These are phyloP conservation scores for Furnarius figulus DNA, from an alignment of 2,113 vertebrate genomes.

Conservation along the genomic window DNA sequence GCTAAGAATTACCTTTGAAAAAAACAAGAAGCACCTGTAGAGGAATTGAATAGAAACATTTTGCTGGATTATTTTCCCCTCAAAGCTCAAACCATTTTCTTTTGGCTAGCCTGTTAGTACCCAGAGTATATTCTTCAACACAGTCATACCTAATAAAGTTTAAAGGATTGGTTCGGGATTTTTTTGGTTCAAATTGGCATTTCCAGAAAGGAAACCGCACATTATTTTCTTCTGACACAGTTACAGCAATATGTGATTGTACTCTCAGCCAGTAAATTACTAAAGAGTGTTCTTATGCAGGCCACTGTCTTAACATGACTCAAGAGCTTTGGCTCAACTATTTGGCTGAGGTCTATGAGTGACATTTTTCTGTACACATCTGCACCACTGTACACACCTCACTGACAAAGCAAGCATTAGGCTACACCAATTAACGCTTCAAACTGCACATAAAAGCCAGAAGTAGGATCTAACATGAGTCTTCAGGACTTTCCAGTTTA, in stretches of 20 bases:
- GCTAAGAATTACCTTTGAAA: neutral
- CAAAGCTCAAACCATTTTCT: neutral
- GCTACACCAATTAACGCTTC: neutral
- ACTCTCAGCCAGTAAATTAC: neutral
- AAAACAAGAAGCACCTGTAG: neutral
- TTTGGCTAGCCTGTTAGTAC: neutral
- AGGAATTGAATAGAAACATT: neutral
- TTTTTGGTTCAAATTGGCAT: neutral
- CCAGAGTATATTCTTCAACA: neutral
- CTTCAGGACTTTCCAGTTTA: neutral
- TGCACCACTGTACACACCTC: neutral
- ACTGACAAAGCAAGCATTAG: neutral
- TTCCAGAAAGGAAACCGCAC: slow-evolving; percentile 12
- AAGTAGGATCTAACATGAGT: neutral
- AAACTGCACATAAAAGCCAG: neutral
- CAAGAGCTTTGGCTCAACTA: neutral
- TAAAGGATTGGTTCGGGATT: neutral
- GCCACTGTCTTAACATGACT: neutral
- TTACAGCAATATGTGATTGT: neutral
- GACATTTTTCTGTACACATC: neutral
- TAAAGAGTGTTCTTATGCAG: neutral
- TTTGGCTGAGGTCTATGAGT: neutral
- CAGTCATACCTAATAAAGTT: neutral
- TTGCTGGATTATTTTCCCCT: neutral
- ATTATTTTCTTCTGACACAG: slow-evolving; percentile 3